Base-by-base conservation (phyloP, 2,797 vertebrate species). In the Eremophila alpestris region DNA sequence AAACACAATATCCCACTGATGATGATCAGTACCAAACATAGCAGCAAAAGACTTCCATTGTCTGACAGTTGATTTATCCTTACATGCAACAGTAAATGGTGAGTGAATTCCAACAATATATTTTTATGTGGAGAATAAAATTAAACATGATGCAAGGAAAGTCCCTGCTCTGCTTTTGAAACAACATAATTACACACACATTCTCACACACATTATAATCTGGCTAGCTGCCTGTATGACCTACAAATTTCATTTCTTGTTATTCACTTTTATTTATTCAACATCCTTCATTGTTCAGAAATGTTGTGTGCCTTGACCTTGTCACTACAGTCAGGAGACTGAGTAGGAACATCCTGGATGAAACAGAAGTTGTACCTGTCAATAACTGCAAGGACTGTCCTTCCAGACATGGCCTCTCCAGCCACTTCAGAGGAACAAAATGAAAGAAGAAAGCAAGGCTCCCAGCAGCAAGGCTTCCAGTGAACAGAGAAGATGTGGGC, bases 111-210 rank as follows among this genome's bases (percentile, higher is more conserved):
- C 91, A 90, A 75, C 26, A 75, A 46, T 67, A 15, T 40, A 81
- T 93, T 94, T 96, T 89, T 79, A 90, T 83, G 48, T 63, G 30
- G 65, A 93, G 70, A 95, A 90, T 88, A 90, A 93, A 94, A 93
- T 91, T 69, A 94, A 94, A 88, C 51, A 56, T 24, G 55, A 79
- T 90, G 74, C 70, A 91, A 93, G 85, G 90, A 79, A 96, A 92
- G 92, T 93, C 84, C 55, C 84, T 91, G 62, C 76, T 76, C 83
- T 63, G 41, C 77, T 86, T 93, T 46, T 79, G 63, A 93, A 96
- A 88, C 63, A 91, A 69, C 34, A 13, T 90, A 91, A 95, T 95
- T 86, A 81, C 29, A 89, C n/a, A 49, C 46, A 59, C 46, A 40
- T 89, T 89, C 90, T 87, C 90, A 82, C 59, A 87, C 73, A 70